Evolutionary conservation across 2,888 invertebrate species (phyloP), one percentile per base, ranked within the genome.

Genomic region (Nomada lathburiana): DNA sequence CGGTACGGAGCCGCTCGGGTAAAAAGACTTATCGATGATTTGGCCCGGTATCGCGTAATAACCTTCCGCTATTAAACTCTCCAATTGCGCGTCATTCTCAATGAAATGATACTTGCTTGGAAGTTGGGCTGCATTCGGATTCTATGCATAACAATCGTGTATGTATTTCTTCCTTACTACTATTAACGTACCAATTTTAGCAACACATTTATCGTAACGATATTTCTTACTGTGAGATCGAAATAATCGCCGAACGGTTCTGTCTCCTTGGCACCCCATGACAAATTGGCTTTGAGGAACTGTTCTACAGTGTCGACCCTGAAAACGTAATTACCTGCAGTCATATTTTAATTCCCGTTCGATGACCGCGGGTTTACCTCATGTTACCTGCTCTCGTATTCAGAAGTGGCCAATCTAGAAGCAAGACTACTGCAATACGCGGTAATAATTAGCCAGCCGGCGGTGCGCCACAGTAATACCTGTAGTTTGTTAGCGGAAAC

Each of bases 381-480:
- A 1, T 5, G 7, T 57, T 57, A 80, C 93, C 93, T 92, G 10
- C 68, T 13, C 60, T 93, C 93, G 68, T 90, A 93, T 53, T 91
- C 90, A 0, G 86, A 85, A 70, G 88, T 90, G 2, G 93, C 85
- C 44, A 93, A 85, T 53, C 90, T 85, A 0, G 93, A 91, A 2
- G 93, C 92, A 2, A 93, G 89, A 65, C 93, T 93, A 59, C 93
- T 91, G 71, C 87, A 89, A 36, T 93, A 93, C 1, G 91, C 91
- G 1, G 91, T 87, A 10, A 93, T 92, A 5, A 93, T 77, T 59
- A 93, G 71, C 52, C 93, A 82, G 26, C 93, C 93, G 1, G 89
- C 84, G 4, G 87, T 74, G 64, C 92, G 92, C 93, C 93, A 93
- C n/a, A 92, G 83, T 23, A 91, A 84, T 26, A 92, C 84, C 62